Evolutionary conservation across 2,113 vertebrate genomes (phyloP).

Genomic region (Salvelinus sp.): DNA sequence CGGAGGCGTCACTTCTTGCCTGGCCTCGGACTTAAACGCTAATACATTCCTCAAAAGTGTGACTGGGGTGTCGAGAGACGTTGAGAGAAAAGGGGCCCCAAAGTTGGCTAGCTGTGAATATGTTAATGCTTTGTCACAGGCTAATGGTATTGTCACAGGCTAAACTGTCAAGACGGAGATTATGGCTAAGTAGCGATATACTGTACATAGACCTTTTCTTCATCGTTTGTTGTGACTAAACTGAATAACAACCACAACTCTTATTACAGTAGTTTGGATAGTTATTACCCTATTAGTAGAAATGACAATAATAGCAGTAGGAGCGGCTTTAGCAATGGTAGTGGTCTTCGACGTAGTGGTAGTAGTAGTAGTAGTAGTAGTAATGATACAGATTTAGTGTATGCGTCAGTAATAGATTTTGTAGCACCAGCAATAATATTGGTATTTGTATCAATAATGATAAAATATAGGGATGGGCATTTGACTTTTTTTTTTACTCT

Average conservation of each 20-base stretch:
- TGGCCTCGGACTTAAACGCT: background rate
- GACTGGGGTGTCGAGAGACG: background rate
- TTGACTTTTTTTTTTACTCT: no score
- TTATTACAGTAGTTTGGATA: no score
- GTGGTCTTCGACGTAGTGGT: no score
- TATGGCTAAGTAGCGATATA: background rate
- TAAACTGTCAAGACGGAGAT: background rate
- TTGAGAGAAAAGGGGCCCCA: background rate
- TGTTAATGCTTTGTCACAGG: background rate
- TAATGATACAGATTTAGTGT: no score
- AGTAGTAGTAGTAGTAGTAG: no score
- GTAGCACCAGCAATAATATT: no score
- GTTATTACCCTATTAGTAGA: no score
- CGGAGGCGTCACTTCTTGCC: background rate
- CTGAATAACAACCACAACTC: no score
- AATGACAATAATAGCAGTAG: no score
- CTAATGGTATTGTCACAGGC: background rate
- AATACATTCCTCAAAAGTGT: background rate
- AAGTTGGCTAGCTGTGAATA: background rate
- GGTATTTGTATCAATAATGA: background rate
- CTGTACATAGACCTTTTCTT: background rate
- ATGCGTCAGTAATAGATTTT: no score
- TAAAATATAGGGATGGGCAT: background rate
- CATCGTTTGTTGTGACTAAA: no score
- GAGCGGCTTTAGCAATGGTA: no score